Conservation (phyloP, 2,888 invertebrate species). For the Tetramorium bicarinatum region DNA sequence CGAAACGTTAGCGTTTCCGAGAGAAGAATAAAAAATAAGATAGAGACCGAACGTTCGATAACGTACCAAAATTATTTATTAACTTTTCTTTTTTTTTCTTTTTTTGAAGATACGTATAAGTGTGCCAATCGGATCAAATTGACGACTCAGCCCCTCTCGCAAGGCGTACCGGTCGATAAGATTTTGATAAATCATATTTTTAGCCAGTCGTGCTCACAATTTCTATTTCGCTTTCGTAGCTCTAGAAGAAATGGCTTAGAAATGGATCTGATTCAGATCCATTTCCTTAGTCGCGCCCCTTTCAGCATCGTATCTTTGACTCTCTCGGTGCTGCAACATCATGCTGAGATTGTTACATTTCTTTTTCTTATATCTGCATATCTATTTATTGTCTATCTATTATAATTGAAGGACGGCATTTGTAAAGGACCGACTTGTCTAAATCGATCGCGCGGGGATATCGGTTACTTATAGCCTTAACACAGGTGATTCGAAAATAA, state of each 20-base stretch:
- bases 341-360: slow-evolving; percentile 63
- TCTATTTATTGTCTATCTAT: slow-evolving; percentile 32
- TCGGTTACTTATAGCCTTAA: neutral
- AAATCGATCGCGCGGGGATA: neutral
- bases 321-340: slow-evolving; percentile 69
- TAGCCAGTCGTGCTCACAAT: slow-evolving; percentile 53
- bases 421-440: slow-evolving; percentile 10
- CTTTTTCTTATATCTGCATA: slow-evolving; percentile 44
- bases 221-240: slow-evolving; percentile 68
- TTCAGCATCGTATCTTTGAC: slow-evolving; percentile 52
- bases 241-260: slow-evolving; percentile 66
- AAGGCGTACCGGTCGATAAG: slow-evolving; percentile 66
- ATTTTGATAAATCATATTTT: slow-evolving; percentile 49
- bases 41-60: neutral
- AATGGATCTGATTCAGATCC: slow-evolving; percentile 40
- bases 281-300: slow-evolving; percentile 41
- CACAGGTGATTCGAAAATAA: neutral
- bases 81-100: neutral
- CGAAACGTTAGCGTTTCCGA: neutral
- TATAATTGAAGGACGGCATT: slow-evolving; percentile 24
- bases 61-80: neutral
- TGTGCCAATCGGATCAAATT: neutral
- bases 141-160: slow-evolving; percentile 16
- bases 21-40: neutral
- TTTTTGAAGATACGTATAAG: neutral